Conservation (phyloP, 2,888 invertebrate species). For the Abrostola triplasia region DNA sequence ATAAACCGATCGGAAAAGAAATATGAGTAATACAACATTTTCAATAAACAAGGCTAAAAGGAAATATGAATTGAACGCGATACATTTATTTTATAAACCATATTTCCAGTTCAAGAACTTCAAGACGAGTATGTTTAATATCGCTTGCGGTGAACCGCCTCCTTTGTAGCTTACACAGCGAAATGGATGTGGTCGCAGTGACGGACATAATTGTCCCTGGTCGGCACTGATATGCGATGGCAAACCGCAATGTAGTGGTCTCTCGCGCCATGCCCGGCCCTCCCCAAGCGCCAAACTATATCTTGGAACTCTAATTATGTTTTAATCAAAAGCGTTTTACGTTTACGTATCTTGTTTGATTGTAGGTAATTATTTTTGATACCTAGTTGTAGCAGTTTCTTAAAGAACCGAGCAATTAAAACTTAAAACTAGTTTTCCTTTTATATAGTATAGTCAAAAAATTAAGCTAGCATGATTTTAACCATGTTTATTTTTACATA, state of each 20-base stretch:
- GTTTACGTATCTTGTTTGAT: no score
- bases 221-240: constrained; percentile 59
- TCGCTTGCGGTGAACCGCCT: constrained; percentile 37
- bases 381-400: no score
- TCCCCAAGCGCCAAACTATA: constrained; percentile 16
- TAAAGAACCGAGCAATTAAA: no score
- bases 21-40: no score
- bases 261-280: constrained; percentile 32
- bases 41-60: no score
- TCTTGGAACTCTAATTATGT: constrained; percentile 38
- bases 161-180: constrained; percentile 49
- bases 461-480: no score
- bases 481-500: no score
- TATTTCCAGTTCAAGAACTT: constrained; percentile 15
- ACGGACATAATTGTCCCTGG: constrained; percentile 66
- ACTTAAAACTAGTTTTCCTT: no score
- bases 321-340: constrained; percentile 21
- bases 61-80: no score
- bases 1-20: no score
- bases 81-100: neutral
- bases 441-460: no score
- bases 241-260: constrained; percentile 64
- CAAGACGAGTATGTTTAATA: constrained; percentile 46
- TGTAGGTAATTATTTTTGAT: no score
- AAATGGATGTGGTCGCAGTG: constrained; percentile 64